Evolutionary conservation across 2,113 vertebrate genomes (phyloP).

Genomic region (Prochilodus magdalenae): DNA sequence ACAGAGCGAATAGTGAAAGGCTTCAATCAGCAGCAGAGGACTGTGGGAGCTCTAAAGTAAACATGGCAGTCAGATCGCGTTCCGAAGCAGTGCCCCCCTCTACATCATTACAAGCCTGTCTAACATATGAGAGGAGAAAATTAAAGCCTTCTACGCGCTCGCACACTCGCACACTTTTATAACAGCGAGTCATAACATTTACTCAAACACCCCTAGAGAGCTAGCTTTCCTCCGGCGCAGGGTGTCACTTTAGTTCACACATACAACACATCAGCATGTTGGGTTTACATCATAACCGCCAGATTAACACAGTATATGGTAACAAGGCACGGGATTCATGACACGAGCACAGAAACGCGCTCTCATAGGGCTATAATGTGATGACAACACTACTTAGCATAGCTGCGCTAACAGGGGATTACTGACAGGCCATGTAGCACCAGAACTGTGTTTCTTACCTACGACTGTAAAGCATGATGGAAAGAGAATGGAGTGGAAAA

Average conservation of each 20-base stretch:
- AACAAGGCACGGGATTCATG: conserved; percentile 27
- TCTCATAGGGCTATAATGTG: conserved; percentile 14
- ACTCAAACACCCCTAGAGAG: conserved; percentile 65
- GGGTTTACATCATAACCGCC: conserved; percentile 19
- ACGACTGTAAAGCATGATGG: neutral
- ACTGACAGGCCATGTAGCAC: conserved; percentile 8
- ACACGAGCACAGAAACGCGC: conserved; percentile 19
- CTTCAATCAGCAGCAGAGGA: conserved; percentile 61
- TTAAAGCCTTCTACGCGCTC: conserved; percentile 48
- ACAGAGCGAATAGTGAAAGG: conserved; percentile 56
- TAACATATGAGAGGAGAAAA: conserved; percentile 62
- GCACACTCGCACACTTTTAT: conserved; percentile 34
- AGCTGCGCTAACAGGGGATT: conserved; percentile 7
- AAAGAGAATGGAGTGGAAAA: neutral
- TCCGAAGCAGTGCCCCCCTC: conserved; percentile 26
- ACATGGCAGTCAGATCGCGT: conserved; percentile 56
- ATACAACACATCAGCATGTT: conserved; percentile 52
- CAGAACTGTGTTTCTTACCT: conserved; percentile 2
- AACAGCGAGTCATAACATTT: conserved; percentile 70
- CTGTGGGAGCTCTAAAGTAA: conserved; percentile 57
- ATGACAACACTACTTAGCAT: conserved; percentile 17
- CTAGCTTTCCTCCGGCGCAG: conserved; percentile 59
- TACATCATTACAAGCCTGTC: conserved; percentile 53
- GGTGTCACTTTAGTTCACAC: conserved; percentile 57
- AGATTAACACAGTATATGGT: conserved; percentile 43